Conservation (phyloP, 1,140 invertebrate species). For the Asobara japonica region DNA sequence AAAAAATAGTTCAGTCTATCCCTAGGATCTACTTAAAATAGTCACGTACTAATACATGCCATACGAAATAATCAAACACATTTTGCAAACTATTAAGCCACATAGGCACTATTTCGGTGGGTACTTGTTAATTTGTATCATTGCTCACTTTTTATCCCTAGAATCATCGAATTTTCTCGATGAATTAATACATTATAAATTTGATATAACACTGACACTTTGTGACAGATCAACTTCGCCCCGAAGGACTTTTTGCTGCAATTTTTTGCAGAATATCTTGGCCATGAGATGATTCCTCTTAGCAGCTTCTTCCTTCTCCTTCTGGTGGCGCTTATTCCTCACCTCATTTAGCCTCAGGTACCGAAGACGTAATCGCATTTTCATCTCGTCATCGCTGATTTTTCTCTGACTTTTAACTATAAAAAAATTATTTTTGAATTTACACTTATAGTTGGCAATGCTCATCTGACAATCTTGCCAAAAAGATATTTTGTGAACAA, state of each 20-base stretch:
- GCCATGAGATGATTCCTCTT: conserved; percentile 69
- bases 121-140: neutral
- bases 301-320: conserved; percentile 64
- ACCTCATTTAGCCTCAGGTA: conserved; percentile 66
- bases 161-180: neutral
- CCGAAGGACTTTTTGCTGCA: conserved; percentile 66
- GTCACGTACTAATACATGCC: neutral
- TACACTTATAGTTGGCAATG: too few relatives aligned
- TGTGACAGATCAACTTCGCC: conserved; percentile 67
- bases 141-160: neutral
- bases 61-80: neutral
- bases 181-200: conserved; percentile 39
- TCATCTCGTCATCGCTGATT: conserved; percentile 63
- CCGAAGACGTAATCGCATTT: conserved; percentile 62
- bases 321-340: conserved; percentile 59
- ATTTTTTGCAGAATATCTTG: conserved; percentile 68
- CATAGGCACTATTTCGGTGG: neutral
- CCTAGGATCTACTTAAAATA: neutral
- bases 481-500: too few relatives aligned
- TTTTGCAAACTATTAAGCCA: neutral
- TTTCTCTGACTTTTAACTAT: conserved; percentile 56
- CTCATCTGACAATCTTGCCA: too few relatives aligned
- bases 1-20: conserved; percentile 7
- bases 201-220: conserved; percentile 65
- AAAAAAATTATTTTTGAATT: too few relatives aligned